Evolutionary conservation across 1,140 invertebrate species (phyloP).

Genomic region (Cryptotermes secundus): DNA sequence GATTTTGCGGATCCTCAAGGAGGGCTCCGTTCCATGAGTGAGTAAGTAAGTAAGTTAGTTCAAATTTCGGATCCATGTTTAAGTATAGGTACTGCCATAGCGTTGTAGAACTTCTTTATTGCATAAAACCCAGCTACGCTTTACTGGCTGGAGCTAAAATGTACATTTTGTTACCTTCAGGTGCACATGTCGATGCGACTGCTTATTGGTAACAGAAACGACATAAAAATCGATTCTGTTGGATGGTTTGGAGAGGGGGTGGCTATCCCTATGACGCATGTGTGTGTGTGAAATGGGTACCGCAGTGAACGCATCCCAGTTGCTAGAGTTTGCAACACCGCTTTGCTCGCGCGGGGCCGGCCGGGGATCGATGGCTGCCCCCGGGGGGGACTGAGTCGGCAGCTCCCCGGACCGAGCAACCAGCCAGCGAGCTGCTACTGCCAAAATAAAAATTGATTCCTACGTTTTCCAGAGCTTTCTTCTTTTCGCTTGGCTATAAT

Average conservation of each 20-base stretch:
- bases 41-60: too few relatives aligned
- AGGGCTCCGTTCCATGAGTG: too few relatives aligned
- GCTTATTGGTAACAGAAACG: too few relatives aligned
- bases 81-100: too few relatives aligned
- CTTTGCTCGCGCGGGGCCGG: background rate
- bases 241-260: background rate
- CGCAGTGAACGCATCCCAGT: background rate
- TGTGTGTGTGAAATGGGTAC: background rate
- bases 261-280: background rate
- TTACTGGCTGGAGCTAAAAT: too few relatives aligned
- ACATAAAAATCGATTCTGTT: background rate
- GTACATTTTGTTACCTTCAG: too few relatives aligned
- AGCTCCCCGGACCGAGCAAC: slow-evolving; percentile 1
- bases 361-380: slow-evolving; percentile 3
- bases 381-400: background rate
- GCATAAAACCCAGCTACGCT: too few relatives aligned
- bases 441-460: slow-evolving; percentile 8
- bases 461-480: slow-evolving; percentile 12
- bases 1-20: too few relatives aligned
- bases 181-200: too few relatives aligned
- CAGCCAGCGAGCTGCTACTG: background rate
- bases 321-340: slow-evolving; percentile 8
- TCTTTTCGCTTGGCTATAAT: background rate
- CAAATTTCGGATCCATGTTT: too few relatives aligned
- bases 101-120: too few relatives aligned